These are phyloP conservation scores for Hemibagrus wyckioides DNA, from an alignment of 2,113 vertebrate genomes.

Conservation along the genomic window DNA sequence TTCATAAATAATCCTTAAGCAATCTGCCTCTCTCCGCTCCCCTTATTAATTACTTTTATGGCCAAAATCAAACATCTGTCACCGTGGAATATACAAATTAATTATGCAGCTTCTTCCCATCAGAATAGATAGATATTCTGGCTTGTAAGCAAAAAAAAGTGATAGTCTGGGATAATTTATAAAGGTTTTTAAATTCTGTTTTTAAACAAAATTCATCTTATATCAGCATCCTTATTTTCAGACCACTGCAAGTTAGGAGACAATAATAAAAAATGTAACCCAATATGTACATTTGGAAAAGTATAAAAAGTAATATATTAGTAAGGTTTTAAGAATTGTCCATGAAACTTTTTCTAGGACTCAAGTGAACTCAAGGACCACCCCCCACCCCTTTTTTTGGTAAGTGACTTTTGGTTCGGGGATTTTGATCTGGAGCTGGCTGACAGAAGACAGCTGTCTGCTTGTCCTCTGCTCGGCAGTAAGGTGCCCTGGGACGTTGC, in stretches of 20 bases:
- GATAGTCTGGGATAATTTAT: background rate
- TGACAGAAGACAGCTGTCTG: slow-evolving; percentile 79
- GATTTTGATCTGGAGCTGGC: slow-evolving; percentile 51
- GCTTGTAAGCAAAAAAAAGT: slow-evolving; percentile 14
- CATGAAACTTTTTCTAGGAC: slow-evolving; percentile 29
- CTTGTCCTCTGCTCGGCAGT: slow-evolving; percentile 68
- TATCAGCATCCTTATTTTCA: slow-evolving; percentile 9
- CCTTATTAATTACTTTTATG: slow-evolving; percentile 79
- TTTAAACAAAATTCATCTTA: slow-evolving; percentile 35
- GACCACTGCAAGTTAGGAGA: slow-evolving; percentile 16
- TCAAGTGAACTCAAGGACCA: slow-evolving; percentile 26
- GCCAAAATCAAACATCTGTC: slow-evolving; percentile 83
- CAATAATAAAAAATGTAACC: slow-evolving; percentile 30
- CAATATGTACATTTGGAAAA: background rate
- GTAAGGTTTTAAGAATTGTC: slow-evolving; percentile 3
- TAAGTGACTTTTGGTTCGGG: slow-evolving; percentile 37
- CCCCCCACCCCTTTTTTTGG: background rate
- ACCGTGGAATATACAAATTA: slow-evolving; percentile 79
- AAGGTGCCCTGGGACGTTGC: slow-evolving; percentile 69
- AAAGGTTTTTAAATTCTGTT: slow-evolving; percentile 27
- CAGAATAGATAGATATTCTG: slow-evolving; percentile 61
- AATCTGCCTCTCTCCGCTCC: slow-evolving; percentile 76
- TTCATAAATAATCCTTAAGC: slow-evolving; percentile 81
- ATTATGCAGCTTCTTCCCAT: slow-evolving; percentile 78
- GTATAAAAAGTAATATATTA: background rate